Percentiles rank a stretch among this genome's conserved stretches.
phyloP scores from a whole-genome alignment of 1,140 invertebrate genomes.

The Eupeodes corollae region DNA sequence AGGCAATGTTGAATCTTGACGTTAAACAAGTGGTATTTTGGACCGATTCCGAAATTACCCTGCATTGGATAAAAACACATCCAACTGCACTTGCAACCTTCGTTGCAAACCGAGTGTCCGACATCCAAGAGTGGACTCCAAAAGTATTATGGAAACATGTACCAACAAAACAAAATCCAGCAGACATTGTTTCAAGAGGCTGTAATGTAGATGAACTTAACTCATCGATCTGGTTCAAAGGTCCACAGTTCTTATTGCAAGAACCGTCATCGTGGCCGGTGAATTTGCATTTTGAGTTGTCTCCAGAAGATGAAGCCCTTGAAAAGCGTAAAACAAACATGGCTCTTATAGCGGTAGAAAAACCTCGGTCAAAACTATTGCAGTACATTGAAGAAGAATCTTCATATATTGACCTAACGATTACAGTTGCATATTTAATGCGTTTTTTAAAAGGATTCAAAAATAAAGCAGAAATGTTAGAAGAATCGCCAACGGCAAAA shows the following conservation, averaged over 20 bases:
- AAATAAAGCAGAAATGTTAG: not conserved
- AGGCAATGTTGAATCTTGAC: not conserved
- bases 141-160: constrained; percentile 22
- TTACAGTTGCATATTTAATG: not conserved
- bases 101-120: constrained; percentile 25
- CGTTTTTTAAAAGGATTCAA: not conserved
- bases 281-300: constrained; percentile 2
- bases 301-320: not conserved
- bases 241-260: constrained; percentile 4
- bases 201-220: constrained; percentile 13
- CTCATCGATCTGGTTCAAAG: constrained; percentile 27
- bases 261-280: not conserved
- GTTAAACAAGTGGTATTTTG: constrained; percentile 10
- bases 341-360: not conserved
- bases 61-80: constrained; percentile 22
- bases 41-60: constrained; percentile 28
- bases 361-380: not conserved
- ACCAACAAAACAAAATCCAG: constrained; percentile 22
- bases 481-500: not conserved
- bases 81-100: constrained; percentile 15
- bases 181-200: constrained; percentile 30
- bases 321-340: constrained; percentile 1
- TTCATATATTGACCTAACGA: not conserved
- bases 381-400: not conserved
- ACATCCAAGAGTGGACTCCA: constrained; percentile 21